phyloP scores from a whole-genome alignment of 2,113 vertebrate genomes.

The Poeciliopsis retropinna region DNA sequence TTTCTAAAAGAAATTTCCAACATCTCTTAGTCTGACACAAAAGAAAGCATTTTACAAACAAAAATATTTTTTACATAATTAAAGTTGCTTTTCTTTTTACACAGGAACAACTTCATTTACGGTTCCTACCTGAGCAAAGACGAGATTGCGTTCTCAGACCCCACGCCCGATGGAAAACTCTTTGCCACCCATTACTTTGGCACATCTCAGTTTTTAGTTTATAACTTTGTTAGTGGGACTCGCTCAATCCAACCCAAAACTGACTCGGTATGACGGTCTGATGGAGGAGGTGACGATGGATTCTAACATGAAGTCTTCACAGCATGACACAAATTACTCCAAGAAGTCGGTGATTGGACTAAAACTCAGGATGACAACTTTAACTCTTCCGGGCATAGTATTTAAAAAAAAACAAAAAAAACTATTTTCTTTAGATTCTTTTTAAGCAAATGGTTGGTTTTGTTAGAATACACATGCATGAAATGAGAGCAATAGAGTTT shows the following conservation, averaged over 20 bases:
- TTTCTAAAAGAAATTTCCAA: too few species aligned
- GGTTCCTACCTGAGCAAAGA: slow-evolving; percentile 97
- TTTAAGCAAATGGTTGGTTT: slow-evolving; percentile 61
- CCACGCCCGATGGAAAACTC: slow-evolving; percentile 96
- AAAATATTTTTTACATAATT: not conserved
- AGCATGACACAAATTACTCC: slow-evolving; percentile 27
- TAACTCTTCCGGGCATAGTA: slow-evolving; percentile 65
- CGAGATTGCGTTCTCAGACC: slow-evolving; percentile 98
- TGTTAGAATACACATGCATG: slow-evolving; percentile 71
- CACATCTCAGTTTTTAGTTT: slow-evolving; percentile 96
- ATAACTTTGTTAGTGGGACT: slow-evolving; percentile 94
- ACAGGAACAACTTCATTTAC: slow-evolving; percentile 97
- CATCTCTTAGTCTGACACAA: too few species aligned
- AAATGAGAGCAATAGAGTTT: slow-evolving; percentile 71
- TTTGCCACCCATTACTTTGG: slow-evolving; percentile 96
- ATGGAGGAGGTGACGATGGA: slow-evolving; percentile 15
- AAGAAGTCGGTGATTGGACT: slow-evolving; percentile 59
- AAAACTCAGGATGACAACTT: slow-evolving; percentile 84
- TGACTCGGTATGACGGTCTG: slow-evolving; percentile 55
- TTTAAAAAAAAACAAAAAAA: slow-evolving; percentile 56
- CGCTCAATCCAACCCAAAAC: slow-evolving; percentile 52
- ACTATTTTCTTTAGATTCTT: slow-evolving; percentile 75
- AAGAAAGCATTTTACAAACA: not conserved
- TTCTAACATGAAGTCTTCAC: slow-evolving; percentile 18
- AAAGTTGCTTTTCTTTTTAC: not conserved